Evolutionary conservation across 2,113 vertebrate species (phyloP).

Genomic region (Vanacampus margaritifer): DNA sequence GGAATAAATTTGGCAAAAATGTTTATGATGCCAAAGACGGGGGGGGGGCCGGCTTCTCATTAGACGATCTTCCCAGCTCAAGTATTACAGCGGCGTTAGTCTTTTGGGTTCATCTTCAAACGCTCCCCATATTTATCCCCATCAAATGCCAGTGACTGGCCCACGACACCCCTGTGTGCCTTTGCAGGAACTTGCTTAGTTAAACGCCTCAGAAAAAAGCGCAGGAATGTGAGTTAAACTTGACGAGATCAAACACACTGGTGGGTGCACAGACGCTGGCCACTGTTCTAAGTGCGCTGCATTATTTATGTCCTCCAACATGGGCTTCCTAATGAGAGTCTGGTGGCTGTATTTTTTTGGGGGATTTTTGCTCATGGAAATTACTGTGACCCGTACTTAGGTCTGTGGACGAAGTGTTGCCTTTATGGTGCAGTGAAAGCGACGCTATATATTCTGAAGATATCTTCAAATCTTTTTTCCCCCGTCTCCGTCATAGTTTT

Average conservation of each 20-base stretch:
- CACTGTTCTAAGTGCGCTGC: slow-evolving; percentile 71
- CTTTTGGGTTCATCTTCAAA: slow-evolving; percentile 79
- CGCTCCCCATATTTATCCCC: slow-evolving; percentile 71
- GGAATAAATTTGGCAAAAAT: slow-evolving; percentile 73
- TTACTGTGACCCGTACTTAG: slow-evolving; percentile 60
- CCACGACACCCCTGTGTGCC: slow-evolving; percentile 63
- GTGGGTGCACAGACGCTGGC: slow-evolving; percentile 75
- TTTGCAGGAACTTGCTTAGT: slow-evolving; percentile 64
- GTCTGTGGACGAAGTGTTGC: slow-evolving; percentile 49
- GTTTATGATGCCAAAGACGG: slow-evolving; percentile 77
- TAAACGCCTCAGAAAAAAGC: slow-evolving; percentile 69
- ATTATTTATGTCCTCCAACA: slow-evolving; percentile 77
- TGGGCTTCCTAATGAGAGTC: slow-evolving; percentile 74
- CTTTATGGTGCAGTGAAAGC: slow-evolving; percentile 21
- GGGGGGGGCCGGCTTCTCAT: slow-evolving; percentile 70
- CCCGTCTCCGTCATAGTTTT: too few species aligned
- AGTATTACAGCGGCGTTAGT: slow-evolving; percentile 66
- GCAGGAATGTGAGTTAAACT: slow-evolving; percentile 72
- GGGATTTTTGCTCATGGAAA: slow-evolving; percentile 61
- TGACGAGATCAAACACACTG: slow-evolving; percentile 75
- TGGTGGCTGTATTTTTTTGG: slow-evolving; percentile 72
- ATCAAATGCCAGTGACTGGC: slow-evolving; percentile 69
- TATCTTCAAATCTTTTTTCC: slow-evolving; percentile 5
- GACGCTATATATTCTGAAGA: slow-evolving; percentile 17
- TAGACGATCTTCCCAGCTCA: slow-evolving; percentile 69